These are phyloP conservation scores for Bos javanicus DNA, from an alignment of 2,113 vertebrate genomes.

Conservation along the genomic window DNA sequence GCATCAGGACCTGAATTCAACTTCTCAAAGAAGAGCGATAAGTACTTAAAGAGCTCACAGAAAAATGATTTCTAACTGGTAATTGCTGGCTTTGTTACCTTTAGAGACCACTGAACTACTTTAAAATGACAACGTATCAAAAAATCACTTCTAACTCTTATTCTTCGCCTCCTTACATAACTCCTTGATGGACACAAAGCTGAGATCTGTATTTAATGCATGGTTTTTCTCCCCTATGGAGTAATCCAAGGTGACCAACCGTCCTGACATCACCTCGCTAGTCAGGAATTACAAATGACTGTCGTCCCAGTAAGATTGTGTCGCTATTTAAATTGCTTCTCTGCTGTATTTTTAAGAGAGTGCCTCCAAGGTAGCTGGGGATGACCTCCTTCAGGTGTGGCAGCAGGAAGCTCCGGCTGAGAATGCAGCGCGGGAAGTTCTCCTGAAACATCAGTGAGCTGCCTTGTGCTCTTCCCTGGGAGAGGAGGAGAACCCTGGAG, in stretches of 20 bases:
- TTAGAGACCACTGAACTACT: neutral
- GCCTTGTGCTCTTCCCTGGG: rapidly evolving
- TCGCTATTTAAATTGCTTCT: neutral
- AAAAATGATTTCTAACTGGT: neutral
- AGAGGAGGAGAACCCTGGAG: neutral
- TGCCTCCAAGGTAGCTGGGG: neutral
- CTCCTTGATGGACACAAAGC: neutral
- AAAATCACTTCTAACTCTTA: neutral
- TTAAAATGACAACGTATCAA: neutral
- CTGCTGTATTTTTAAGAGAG: neutral
- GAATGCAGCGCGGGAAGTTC: rapidly evolving
- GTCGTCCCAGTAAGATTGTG: neutral
- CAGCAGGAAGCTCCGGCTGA: rapidly evolving
- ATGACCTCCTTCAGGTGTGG: too few species aligned
- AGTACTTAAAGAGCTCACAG: neutral
- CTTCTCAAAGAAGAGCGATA: neutral
- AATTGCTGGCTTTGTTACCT: neutral
- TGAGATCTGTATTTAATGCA: neutral
- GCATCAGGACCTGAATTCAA: neutral
- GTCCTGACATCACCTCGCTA: rapidly evolving
- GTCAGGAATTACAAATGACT: neutral
- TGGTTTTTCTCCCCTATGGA: neutral
- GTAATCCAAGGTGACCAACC: rapidly evolving
- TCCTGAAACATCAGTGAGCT: rapidly evolving
- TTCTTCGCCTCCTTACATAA: neutral